Percentiles rank a stretch among this genome's conserved stretches.
These are phyloP conservation scores for Microhierax caerulescens DNA, from an alignment of 2,797 vertebrate genomes.

Conservation along the genomic window DNA sequence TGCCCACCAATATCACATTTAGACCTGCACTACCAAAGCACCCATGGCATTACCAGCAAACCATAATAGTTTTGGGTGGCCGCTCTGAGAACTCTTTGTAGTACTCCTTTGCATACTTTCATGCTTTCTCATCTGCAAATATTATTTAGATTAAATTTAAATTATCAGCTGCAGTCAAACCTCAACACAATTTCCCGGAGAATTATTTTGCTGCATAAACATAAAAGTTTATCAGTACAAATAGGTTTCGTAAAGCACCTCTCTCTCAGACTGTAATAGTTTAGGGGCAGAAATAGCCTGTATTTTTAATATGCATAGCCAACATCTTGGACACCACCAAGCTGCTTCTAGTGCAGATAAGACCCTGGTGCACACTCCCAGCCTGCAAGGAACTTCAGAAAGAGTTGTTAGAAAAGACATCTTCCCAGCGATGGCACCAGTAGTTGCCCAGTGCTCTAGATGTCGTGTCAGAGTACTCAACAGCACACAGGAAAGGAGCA, in stretches of 20 bases:
- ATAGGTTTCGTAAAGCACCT: not conserved
- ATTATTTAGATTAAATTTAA: not conserved
- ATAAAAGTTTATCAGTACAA: not conserved
- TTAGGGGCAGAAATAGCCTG: not conserved
- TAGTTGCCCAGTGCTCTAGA: not conserved
- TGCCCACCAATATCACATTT: not conserved
- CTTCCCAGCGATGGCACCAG: not conserved
- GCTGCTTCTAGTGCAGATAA: not conserved
- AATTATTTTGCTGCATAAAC: not conserved
- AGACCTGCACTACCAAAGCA: not conserved
- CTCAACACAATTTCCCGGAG: not conserved
- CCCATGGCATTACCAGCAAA: not conserved
- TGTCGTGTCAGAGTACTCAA: not conserved
- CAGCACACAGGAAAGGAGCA: not conserved
- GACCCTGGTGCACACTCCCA: not conserved
- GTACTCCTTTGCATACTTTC: not conserved
- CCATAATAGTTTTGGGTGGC: not conserved
- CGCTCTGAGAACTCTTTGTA: not conserved
- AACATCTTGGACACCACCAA: not conserved
- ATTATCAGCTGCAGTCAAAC: not conserved
- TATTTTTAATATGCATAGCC: not conserved
- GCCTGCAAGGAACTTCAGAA: not conserved
- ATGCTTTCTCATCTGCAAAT: not conserved
- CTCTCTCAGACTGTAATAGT: not conserved
- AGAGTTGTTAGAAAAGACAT: not conserved